Base-by-base conservation (phyloP, 2,888 invertebrate species). In the Morpho helenor region DNA sequence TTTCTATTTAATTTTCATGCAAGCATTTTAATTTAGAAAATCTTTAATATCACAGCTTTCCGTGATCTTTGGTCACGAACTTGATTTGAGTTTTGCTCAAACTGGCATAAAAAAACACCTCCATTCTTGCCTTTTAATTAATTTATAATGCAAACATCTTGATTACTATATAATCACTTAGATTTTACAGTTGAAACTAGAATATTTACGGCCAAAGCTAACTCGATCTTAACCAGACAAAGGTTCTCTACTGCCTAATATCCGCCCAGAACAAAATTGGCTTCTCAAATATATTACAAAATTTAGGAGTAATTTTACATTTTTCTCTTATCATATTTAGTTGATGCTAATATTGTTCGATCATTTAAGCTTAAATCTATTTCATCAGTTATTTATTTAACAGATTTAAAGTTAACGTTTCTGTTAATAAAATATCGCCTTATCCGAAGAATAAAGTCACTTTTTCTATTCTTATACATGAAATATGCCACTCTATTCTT, bases 101-200 rank as follows among this genome's bases (percentile, higher is more conserved):
- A 54, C 52, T 56, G 68, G 64, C 65, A n/a, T n/a, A 59, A 58
- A 41, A 31, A 31, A 62, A 61, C 61, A 67, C 47, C 63, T 63
- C 52, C 60, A 45, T 52, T 61, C 57, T 60, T 62, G 67, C 67
- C 66, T 65, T 59, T 61, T 55, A 62, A 57, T 66, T 66, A 61
- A 63, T 64, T 64, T 62, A 47, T 62, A 66, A 67, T 67, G 66
- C 59, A 60, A 62, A 64, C 64, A 66, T 61, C 64, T 61, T 58
- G 60, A 60, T 45, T 62, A 62, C 52, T 23, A 46, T 48, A 51
- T 56, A 56, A 62, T 59, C 57, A 60, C 60, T 59, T 57, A 51
- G 52, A 40, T 46, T 45, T 59, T 59, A 64, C 62, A 59, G 49
- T 59, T 59, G 62, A 59, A 62, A 62, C 54, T 53, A 51, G 62